Base-by-base conservation (phyloP, 35 echinoderm and acorn worm species). In the Ophiothrix spiculata region DNA sequence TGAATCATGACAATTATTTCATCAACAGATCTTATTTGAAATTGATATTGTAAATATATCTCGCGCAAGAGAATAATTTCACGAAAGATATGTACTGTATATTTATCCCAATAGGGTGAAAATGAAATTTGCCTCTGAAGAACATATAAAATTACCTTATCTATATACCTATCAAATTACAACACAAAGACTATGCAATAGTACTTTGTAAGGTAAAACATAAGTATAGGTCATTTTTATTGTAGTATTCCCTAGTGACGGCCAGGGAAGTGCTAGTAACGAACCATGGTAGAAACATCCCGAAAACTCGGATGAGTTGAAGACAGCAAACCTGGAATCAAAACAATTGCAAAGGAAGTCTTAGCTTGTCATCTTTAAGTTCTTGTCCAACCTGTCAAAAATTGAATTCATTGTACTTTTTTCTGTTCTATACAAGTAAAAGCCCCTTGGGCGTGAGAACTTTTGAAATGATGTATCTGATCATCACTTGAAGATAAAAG, bases 251-350 rank as follows among this genome's bases (percentile, higher is more conserved):
- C 60, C 60, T n/a, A 28, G 1, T 69, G 60, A 69, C 60, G 60
- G 23, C 25, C 29, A 15, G n/a, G 60, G 60, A 69, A 69, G 60
- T 28, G 29, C 29, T 25, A 69, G 60, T 69, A 69, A 69, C 60
- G 60, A 69, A 69, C 60, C 60, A 69, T 69, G 60, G 3, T 69
- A 69, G 60, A 69, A 69, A 69, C 60, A 69, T 69, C 60, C 60
- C 60, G 60, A 15, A 69, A 69, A 69, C 17, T 2, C 29, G 60
- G 60, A 69, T 69, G 60, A 69, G 60, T 69, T 28, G 60, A 12
- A 28, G 4, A n/a, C 1, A 69, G 17, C 16, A 69, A 69, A 69
- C 60, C 60, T 69, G 60, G n/a, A 69, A 69, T 69, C 10, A 69
- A 69, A 69, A 69, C 60, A 69, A 69, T 69, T 25, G 60, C 25